Evolutionary conservation across 2,113 vertebrate genomes (phyloP).

Genomic region (Balaeniceps rex): DNA sequence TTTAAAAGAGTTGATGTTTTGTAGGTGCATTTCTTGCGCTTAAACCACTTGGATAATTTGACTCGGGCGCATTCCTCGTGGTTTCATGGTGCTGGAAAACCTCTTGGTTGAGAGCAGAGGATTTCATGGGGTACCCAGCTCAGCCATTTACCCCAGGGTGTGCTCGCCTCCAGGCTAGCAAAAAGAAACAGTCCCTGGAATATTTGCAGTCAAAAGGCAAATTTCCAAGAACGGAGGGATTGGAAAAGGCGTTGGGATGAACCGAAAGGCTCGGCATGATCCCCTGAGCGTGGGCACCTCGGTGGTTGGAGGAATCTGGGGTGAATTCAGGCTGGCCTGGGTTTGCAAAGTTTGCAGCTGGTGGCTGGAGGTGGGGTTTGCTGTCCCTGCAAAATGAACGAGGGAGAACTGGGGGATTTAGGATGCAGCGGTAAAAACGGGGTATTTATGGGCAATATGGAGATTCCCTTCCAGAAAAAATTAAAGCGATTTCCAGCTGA

Average conservation of each 20-base stretch:
- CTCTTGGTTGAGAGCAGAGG: not conserved
- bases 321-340: not conserved
- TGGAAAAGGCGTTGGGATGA: not conserved
- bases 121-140: not conserved
- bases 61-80: rapidly evolving
- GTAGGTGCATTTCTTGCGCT: not conserved
- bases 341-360: not conserved
- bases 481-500: not conserved
- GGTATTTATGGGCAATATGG: not conserved
- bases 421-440: not conserved
- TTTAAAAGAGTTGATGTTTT: not conserved
- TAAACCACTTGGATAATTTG: not conserved
- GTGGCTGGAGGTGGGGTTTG: not conserved
- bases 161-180: not conserved
- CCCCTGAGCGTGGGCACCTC: not conserved
- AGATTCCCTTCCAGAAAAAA: not conserved
- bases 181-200: not conserved
- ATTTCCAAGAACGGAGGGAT: not conserved
- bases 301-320: not conserved
- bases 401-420: rapidly evolving
- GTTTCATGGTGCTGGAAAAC: not conserved
- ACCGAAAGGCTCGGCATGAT: rapidly evolving
- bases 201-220: not conserved
- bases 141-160: no score
- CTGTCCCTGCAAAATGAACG: not conserved